phyloP scores from a whole-genome alignment of 2,113 vertebrate genomes.

The Megaptera novaeangliae region DNA sequence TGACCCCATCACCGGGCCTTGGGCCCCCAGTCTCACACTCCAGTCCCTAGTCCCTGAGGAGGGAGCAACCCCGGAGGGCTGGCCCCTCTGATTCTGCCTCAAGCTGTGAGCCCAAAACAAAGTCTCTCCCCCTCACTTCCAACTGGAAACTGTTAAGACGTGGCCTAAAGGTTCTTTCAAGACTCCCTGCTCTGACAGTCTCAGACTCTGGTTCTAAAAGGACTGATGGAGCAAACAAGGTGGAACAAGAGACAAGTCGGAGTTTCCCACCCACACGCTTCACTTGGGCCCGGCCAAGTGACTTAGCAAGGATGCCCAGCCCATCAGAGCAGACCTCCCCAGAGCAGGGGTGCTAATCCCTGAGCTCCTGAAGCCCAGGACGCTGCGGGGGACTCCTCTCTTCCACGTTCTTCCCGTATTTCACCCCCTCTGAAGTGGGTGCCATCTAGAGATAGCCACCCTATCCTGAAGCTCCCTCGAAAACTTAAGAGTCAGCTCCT shows the following conservation, averaged over 20 bases:
- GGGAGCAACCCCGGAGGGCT: neutral
- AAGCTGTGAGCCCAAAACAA: neutral
- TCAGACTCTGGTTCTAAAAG: neutral
- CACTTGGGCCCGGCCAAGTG: neutral
- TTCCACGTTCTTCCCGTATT: neutral
- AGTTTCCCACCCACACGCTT: neutral
- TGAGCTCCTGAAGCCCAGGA: neutral
- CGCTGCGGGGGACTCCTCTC: accelerated
- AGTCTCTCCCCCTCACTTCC: neutral
- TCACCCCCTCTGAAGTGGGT: neutral
- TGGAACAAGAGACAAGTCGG: neutral
- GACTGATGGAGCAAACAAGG: neutral
- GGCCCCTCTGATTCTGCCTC: neutral
- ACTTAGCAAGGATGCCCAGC: neutral
- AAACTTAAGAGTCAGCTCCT: neutral
- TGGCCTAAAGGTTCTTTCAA: neutral
- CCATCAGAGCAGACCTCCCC: neutral
- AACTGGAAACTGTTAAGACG: neutral
- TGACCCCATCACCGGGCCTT: neutral
- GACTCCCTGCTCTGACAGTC: neutral
- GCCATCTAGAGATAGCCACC: neutral
- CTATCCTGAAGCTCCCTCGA: neutral
- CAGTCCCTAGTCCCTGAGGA: neutral
- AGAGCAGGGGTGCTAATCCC: neutral
- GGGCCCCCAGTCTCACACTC: neutral